Evolutionary conservation across 2,797 vertebrate genomes (phyloP), one percentile per base, ranked within the genome.

Genomic region (Microcaecilia unicolor): DNA sequence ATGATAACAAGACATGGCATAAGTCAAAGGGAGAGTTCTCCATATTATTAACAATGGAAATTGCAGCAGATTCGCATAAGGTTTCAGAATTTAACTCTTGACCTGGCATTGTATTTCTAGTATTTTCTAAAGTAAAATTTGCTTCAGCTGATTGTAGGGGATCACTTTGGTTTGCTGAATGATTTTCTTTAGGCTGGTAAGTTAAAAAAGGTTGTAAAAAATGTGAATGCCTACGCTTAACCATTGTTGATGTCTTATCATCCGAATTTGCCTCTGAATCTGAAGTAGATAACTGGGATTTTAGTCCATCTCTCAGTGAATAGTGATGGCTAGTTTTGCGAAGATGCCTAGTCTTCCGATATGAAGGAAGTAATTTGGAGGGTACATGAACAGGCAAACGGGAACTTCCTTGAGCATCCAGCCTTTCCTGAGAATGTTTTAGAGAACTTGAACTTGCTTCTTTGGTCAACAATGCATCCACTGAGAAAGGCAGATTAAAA

Each of bases 11-110:
- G 39, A 99, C 88, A 19, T 72, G 83, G 61, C 96, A 97, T 41
- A 99, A 84, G 34, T 97, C 91, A 61, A 99, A 98, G 6, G 95
- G 89, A 2, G 96, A 95, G 54, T 94, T 94, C 55, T 88, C 81
- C 66, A 67, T 64, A 38, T 64, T 83, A 62, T 79, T 88, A 48
- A 85, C 78, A 55, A 87, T 64, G 37, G 75, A 77, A 58, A 83
- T 80, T 45, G 80, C 79, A 31, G 83, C 78, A 6, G 84, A 68
- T 15, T 96, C 87, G 11, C 64, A 86, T 46, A 87, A 67, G 18
- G 67, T 56, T 41, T 91, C 85, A 3, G 50, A 31, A 52, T 79
- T 67, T 19, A 51, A 31, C 37, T 68, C 65, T 30, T 8, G 33
- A 18, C 34, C 20, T 18, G 25, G 36, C 58, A 43, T 25, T 10